Base-by-base conservation (phyloP, 2,797 vertebrate species). In the Masticophis lateralis region DNA sequence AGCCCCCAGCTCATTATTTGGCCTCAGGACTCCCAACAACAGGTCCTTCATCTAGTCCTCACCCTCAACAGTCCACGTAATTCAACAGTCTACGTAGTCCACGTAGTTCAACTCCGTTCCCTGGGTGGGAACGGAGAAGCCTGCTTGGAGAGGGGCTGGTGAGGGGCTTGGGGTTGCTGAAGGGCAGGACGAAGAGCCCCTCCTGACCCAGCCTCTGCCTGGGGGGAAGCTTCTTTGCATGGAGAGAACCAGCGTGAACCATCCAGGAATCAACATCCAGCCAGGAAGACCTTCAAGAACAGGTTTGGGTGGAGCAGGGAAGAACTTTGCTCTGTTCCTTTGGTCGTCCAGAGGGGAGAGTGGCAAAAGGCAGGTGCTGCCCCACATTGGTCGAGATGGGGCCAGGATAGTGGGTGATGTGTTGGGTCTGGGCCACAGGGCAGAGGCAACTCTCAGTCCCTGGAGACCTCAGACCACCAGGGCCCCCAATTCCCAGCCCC, bases 181-280 rank as follows among this genome's bases (percentile, higher is more conserved):
- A 3, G 2, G 60, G 22, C 2, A 0, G 43, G 86, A 89, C 0
- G 0, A 0, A 28, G 0, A 0, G 28, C 0, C 11, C 14, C 9
- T 4, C 20, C 2, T 13, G 57, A 47, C 0, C 25, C 88, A 43
- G 14, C 47, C 53, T 18, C 28, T 16, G 32, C 55, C 90, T 18
- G 90, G 20, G 66, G 27, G 28, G 55, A 9, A 25, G 10, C 59
- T 16, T 47, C 43, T 27, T 51, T 1, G 0, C 5, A 4, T 3
- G 69, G 37, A 1, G 90, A n/a, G 56, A 59, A 28, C 53, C 86
- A 83, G 74, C 5, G 1, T 12, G 74, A 22, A 25, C 20, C 43
- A 5, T 43, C 32, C 69, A 4, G 32, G 16, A 37, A 20, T 8
- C n/a, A 9, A 37, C 69, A 37, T 22, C 32, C 37, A 43, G 3